Conservation (phyloP, 2,888 invertebrate genomes). For the Monochamus alternatus region DNA sequence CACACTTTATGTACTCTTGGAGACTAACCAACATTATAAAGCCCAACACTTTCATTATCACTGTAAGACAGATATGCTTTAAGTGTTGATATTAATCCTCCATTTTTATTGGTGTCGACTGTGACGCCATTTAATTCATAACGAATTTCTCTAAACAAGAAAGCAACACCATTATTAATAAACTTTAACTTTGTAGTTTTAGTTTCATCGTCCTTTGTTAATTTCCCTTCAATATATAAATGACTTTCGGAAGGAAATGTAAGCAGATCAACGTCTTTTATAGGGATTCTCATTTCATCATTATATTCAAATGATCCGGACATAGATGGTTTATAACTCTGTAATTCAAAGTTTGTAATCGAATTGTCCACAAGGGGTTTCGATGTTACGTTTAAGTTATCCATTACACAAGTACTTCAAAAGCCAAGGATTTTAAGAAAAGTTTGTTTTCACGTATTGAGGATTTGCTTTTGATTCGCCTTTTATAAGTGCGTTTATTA, state of each 20-base stretch:
- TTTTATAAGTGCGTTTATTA: not conserved
- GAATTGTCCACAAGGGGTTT: not conserved
- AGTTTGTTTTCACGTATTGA: not conserved
- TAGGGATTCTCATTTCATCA: too few species aligned
- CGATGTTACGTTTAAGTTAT: not conserved
- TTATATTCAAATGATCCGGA: too few species aligned
- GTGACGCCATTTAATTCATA: conserved; percentile 28
- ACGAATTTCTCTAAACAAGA: conserved; percentile 28
- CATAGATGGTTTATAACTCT: too few species aligned
- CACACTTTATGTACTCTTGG: too few species aligned
- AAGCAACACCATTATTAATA: conserved; percentile 32
- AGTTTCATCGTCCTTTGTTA: conserved; percentile 4
- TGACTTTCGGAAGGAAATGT: conserved; percentile 14
- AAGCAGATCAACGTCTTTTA: not conserved
- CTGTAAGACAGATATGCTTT: conserved; percentile 21
- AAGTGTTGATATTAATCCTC: conserved; percentile 15
- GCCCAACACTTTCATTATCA: too few species aligned
- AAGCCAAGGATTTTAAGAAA: not conserved
- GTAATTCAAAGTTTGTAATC: not conserved
- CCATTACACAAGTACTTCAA: conserved; percentile 1
- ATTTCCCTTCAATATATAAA: conserved; percentile 36
- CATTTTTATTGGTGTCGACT: conserved; percentile 27
- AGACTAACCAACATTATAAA: too few species aligned
- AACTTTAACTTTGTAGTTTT: conserved; percentile 24
- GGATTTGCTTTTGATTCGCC: not conserved